phyloP scores from a whole-genome alignment of 2,888 invertebrate species.

The Blastobasis lacticolella region DNA sequence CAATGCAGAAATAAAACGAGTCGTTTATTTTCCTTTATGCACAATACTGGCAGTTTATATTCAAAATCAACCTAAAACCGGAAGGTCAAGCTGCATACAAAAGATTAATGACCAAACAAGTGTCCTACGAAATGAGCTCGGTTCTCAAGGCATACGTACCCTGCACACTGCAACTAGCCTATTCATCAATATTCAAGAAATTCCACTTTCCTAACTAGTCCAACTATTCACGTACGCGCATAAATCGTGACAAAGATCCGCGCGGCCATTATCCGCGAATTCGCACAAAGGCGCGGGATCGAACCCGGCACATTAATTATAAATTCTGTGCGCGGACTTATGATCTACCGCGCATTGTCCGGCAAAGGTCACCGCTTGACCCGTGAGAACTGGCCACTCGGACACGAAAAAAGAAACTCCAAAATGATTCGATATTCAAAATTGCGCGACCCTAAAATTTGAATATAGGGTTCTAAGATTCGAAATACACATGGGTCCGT shows the following conservation, averaged over 20 bases:
- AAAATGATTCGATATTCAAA: slow-evolving; percentile 45
- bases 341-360: slow-evolving; percentile 53
- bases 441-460: slow-evolving; percentile 67
- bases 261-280: slow-evolving; percentile 56
- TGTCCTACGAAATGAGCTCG: slow-evolving; percentile 30
- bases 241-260: slow-evolving; percentile 47
- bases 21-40: too few species aligned
- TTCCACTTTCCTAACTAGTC: slow-evolving; percentile 57
- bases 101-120: slow-evolving; percentile 55
- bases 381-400: slow-evolving; percentile 61
- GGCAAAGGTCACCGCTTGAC: slow-evolving; percentile 65
- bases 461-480: slow-evolving; percentile 54
- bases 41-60: neutral
- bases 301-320: slow-evolving; percentile 64
- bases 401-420: slow-evolving; percentile 25
- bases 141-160: slow-evolving; percentile 45
- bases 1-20: too few species aligned
- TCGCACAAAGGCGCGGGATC: slow-evolving; percentile 40
- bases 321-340: slow-evolving; percentile 54
- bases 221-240: slow-evolving; percentile 39
- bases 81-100: slow-evolving; percentile 44
- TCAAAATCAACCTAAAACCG: slow-evolving; percentile 6
- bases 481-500: slow-evolving; percentile 25
- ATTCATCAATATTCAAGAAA: slow-evolving; percentile 69
- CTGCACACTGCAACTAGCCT: slow-evolving; percentile 15